These are phyloP conservation scores for Acanthaster planci DNA, from an alignment of 35 echinoderm and acorn worm species.

Conservation along the genomic window DNA sequence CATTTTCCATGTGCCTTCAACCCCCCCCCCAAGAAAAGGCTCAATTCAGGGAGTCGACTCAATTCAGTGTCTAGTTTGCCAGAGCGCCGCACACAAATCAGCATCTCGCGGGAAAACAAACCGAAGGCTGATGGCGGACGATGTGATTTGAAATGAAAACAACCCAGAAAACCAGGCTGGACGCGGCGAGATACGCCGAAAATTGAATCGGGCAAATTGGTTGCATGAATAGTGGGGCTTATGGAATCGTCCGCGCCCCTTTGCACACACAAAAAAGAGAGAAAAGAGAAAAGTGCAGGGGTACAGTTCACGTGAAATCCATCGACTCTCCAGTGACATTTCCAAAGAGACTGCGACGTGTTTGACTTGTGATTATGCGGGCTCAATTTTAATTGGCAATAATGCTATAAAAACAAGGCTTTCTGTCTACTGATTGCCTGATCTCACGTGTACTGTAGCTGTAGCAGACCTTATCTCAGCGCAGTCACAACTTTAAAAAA, in stretches of 20 bases:
- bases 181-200: not conserved
- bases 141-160: conserved; percentile 22
- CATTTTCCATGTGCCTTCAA: no score
- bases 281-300: not conserved
- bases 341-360: conserved; percentile 10
- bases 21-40: no score
- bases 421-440: not conserved
- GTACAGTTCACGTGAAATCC: not conserved
- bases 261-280: not conserved
- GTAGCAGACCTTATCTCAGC: no score
- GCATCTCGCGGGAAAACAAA: not conserved
- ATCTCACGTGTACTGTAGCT: not conserved
- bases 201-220: conserved; percentile 27
- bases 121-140: not conserved
- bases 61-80: not conserved
- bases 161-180: not conserved
- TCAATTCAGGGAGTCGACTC: no score
- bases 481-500: no score
- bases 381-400: conserved; percentile 26
- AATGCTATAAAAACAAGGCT: conserved; percentile 11
- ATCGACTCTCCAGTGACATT: not conserved
- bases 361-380: not conserved
- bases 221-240: not conserved
- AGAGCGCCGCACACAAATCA: not conserved
- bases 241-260: not conserved